These are phyloP conservation scores for Panurus biarmicus DNA, from an alignment of 2,113 vertebrate species.

Conservation along the genomic window DNA sequence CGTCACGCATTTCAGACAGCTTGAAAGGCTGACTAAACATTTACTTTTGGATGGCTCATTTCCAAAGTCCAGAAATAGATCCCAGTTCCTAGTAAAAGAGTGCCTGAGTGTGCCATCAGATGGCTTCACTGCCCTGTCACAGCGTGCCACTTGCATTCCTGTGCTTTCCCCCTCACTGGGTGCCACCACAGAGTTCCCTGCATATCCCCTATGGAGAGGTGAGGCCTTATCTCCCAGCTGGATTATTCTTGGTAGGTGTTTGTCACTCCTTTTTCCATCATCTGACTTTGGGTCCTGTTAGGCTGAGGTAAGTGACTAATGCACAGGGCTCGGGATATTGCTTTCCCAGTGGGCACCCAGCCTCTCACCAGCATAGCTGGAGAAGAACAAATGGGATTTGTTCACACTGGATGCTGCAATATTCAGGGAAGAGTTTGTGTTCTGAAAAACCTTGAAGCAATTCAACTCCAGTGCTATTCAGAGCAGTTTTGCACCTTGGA, in stretches of 20 bases:
- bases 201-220: not conserved
- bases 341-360: not conserved
- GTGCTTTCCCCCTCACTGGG: fast-evolving
- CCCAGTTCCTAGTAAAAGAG: not conserved
- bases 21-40: constrained; percentile 40
- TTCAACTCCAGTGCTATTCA: not conserved
- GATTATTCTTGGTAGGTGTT: not conserved
- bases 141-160: not conserved
- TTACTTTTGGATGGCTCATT: constrained; percentile 36
- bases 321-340: not conserved
- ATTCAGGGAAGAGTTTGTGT: not conserved
- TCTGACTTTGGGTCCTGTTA: not conserved
- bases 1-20: not conserved
- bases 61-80: constrained; percentile 32
- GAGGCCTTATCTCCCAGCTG: not conserved
- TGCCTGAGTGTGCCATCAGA: not conserved
- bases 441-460: not conserved
- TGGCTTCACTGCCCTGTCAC: not conserved
- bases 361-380: not conserved
- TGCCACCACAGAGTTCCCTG: not conserved
- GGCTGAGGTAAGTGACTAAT: not conserved
- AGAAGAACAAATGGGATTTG: not conserved
- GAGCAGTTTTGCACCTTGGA: not conserved
- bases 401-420: not conserved
- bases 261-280: not conserved